Percentiles rank a stretch among this genome's conserved stretches.
These are phyloP conservation scores for Syritta pipiens DNA, from an alignment of 2,888 invertebrate species.

Conservation along the genomic window DNA sequence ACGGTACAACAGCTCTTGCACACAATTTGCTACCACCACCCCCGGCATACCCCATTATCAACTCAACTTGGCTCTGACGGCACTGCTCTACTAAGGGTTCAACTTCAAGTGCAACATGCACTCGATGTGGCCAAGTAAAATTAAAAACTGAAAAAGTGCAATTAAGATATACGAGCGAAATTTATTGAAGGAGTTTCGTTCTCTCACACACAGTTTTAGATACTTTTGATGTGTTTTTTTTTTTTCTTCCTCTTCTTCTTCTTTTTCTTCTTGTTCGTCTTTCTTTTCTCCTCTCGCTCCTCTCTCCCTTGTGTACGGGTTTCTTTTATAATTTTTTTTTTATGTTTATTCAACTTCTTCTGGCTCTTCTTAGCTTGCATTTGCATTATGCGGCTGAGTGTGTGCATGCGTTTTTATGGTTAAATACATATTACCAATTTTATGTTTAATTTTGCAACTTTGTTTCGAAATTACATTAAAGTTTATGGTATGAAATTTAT, in stretches of 20 bases:
- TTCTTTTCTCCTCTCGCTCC: neutral
- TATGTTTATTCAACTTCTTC: constrained; percentile 58
- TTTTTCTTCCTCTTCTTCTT: constrained; percentile 1
- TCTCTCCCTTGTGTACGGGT: constrained; percentile 15
- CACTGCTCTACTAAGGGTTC: constrained; percentile 67
- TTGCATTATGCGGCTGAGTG: constrained; percentile 61
- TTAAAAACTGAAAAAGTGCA: constrained; percentile 71
- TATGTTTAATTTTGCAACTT: constrained; percentile 69
- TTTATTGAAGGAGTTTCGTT: constrained; percentile 70
- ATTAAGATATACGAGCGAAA: constrained; percentile 71
- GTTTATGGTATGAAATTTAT: constrained; percentile 67
- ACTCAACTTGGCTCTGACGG: constrained; percentile 44
- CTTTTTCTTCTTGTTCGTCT: constrained; percentile 19
- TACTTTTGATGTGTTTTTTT: constrained; percentile 44
- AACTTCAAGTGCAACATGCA: constrained; percentile 68
- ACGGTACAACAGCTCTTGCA: constrained; percentile 61
- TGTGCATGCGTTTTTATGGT: constrained; percentile 65
- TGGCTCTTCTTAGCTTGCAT: constrained; percentile 41
- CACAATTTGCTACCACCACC: constrained; percentile 51
- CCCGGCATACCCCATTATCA: constrained; percentile 47
- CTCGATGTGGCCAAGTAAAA: constrained; percentile 70
- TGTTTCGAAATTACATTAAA: constrained; percentile 66
- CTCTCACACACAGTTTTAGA: constrained; percentile 53
- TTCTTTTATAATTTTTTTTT: constrained; percentile 56
- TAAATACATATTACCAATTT: constrained; percentile 68